phyloP scores from a whole-genome alignment of 1,140 invertebrate genomes.

The Zophobas morio region DNA sequence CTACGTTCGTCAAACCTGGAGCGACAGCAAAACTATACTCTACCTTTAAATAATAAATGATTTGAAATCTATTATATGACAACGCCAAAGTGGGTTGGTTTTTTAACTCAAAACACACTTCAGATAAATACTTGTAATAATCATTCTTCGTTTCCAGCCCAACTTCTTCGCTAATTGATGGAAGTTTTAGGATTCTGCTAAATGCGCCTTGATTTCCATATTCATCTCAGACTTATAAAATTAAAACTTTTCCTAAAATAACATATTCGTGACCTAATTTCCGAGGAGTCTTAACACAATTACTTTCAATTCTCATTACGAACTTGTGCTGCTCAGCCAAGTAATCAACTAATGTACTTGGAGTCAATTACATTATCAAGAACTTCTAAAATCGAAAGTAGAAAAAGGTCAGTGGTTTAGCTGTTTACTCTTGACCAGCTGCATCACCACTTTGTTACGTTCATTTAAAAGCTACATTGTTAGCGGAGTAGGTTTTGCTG shows the following conservation, averaged over 20 bases:
- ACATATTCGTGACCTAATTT: conserved; percentile 30
- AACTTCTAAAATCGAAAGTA: not conserved
- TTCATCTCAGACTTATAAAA: not conserved
- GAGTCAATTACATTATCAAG: conserved; percentile 31
- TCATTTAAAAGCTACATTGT: no score
- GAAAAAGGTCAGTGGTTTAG: not conserved
- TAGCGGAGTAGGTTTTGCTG: no score
- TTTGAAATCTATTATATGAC: not conserved
- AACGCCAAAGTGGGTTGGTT: no score
- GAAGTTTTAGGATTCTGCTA: conserved; percentile 9
- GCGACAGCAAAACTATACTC: no score
- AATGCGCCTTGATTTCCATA: conserved; percentile 16
- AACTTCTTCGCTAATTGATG: not conserved
- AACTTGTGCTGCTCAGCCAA: conserved; percentile 12
- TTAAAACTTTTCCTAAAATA: conserved; percentile 24
- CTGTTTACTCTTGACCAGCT: not conserved
- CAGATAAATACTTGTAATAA: not conserved
- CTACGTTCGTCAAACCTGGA: not conserved
- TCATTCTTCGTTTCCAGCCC: not conserved
- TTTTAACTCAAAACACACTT: not conserved
- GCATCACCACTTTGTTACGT: not conserved
- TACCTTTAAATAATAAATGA: not conserved
- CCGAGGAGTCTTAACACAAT: conserved; percentile 13
- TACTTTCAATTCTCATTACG: conserved; percentile 30
- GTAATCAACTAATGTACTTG: conserved; percentile 35